These are phyloP conservation scores for Adelognathus sp. DNA, from an alignment of 2,888 invertebrate genomes.

Conservation along the genomic window DNA sequence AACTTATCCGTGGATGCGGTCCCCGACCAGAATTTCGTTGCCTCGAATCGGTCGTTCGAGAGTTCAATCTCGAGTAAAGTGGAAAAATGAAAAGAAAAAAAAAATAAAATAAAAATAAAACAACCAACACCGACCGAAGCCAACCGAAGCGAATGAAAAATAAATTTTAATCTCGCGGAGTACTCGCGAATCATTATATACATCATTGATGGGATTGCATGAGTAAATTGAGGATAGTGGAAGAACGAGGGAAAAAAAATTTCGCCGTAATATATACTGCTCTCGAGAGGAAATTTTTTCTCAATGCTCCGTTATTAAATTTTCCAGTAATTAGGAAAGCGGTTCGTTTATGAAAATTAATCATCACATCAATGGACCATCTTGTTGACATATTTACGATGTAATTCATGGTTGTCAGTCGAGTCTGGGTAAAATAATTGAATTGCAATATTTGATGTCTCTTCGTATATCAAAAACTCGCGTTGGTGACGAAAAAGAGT, in stretches of 20 bases:
- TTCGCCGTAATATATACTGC: background rate
- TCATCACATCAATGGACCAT: no score
- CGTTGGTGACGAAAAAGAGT: no score
- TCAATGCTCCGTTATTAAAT: no score
- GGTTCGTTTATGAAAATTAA: no score
- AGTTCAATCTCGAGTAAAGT: slow-evolving; percentile 14
- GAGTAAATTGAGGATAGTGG: slow-evolving; percentile 2
- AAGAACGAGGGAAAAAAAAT: slow-evolving; percentile 1
- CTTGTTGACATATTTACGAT: no score
- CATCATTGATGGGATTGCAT: slow-evolving; percentile 13
- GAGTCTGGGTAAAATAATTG: no score
- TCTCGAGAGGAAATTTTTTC: background rate
- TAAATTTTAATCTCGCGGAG: slow-evolving; percentile 33
- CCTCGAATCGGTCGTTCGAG: background rate
- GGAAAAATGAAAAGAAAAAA: slow-evolving; percentile 25
- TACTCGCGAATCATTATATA: background rate
- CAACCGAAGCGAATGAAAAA: slow-evolving; percentile 27
- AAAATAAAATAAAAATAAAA: slow-evolving; percentile 16
- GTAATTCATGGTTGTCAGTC: no score
- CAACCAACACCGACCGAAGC: slow-evolving; percentile 29
- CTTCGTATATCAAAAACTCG: no score
- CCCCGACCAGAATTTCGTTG: background rate
- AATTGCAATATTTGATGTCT: no score
- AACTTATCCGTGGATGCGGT: background rate
- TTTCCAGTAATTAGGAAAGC: no score